A percentile compares a stretch with the other conserved stretches of the same genome.
These are phyloP conservation scores for Protonemura montana DNA, from an alignment of 2,888 invertebrate genomes.

Conservation along the genomic window DNA sequence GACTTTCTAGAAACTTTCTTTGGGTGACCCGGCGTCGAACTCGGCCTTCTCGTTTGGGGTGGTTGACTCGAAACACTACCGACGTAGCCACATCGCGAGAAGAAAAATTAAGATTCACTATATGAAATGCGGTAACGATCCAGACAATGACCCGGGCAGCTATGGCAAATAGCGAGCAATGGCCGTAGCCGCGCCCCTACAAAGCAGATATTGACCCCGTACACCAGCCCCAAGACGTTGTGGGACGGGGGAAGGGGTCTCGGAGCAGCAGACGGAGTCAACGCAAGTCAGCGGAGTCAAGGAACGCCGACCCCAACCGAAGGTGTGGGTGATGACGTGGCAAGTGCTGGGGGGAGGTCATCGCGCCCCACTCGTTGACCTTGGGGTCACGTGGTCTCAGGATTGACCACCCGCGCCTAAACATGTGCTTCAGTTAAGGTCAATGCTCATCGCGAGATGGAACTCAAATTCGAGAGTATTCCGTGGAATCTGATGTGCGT, in stretches of 20 bases:
- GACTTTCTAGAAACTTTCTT: not conserved
- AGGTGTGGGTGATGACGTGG: constrained; percentile 7
- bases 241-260: not conserved
- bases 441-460: not conserved
- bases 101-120: not conserved
- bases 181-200: not conserved
- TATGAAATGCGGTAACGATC: not conserved
- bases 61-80: not conserved
- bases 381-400: not conserved
- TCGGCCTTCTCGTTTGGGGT: not conserved
- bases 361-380: constrained; percentile 20
- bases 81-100: not conserved
- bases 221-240: not conserved
- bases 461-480: not conserved
- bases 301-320: constrained; percentile 7
- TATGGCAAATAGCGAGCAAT: not conserved
- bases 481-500: not conserved
- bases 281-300: too few relatives aligned
- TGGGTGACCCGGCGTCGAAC: not conserved
- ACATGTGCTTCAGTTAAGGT: not conserved
- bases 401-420: not conserved
- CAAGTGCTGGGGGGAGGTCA: not conserved
- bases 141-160: not conserved
- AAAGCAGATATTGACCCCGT: not conserved
- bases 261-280: not conserved